Conservation (phyloP, 2,888 invertebrate genomes). For the Oegoconia quadripuncta region DNA sequence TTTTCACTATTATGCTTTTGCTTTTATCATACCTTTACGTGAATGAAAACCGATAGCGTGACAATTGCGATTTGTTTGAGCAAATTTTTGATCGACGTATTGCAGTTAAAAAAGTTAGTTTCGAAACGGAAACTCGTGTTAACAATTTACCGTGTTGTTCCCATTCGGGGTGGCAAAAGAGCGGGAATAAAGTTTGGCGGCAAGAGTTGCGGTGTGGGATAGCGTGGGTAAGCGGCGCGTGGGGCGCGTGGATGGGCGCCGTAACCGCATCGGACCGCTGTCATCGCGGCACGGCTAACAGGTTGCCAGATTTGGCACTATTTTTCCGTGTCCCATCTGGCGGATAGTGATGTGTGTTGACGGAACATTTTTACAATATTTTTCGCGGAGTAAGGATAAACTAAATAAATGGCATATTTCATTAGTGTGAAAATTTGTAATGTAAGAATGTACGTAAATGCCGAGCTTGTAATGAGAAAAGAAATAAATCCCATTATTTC, state of each 20-base stretch:
- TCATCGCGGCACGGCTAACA: slow-evolving; percentile 52
- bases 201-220: slow-evolving; percentile 41
- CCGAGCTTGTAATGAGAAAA: no score
- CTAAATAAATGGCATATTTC: no score
- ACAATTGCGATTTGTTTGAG: no score
- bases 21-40: no score
- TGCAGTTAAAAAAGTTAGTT: not conserved
- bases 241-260: slow-evolving; percentile 24
- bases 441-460: no score
- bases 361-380: slow-evolving; percentile 48
- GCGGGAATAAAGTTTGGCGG: slow-evolving; percentile 40
- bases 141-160: slow-evolving; percentile 36
- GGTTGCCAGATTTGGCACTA: slow-evolving; percentile 74
- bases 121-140: slow-evolving; percentile 32
- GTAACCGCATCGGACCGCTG: slow-evolving; percentile 21
- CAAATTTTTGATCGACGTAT: no score
- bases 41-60: no score
- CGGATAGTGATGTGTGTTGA: slow-evolving; percentile 56
- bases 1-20: no score
- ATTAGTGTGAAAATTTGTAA: no score
- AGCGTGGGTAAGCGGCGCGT: slow-evolving; percentile 22
- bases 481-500: no score
- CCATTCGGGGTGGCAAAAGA: slow-evolving; percentile 16
- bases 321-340: slow-evolving; percentile 64
- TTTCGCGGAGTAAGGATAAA: no score